Base-by-base conservation (phyloP, 2,888 invertebrate species). In the Clepsis dumicolana region DNA sequence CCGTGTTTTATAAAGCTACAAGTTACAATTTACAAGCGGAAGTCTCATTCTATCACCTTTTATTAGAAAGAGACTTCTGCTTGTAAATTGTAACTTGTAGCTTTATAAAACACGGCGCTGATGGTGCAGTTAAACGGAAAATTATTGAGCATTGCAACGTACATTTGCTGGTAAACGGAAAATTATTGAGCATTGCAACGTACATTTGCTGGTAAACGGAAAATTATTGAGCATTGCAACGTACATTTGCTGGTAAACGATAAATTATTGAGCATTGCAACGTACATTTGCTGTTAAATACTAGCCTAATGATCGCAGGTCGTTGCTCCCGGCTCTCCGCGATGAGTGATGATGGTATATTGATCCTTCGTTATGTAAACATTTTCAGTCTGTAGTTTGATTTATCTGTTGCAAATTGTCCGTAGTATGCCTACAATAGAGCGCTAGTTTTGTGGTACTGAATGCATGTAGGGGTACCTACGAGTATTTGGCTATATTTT, bases 351-450 rank as follows among this genome's bases (percentile, higher is more conserved):
- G 70, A 72, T 68, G 70, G 79, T 77, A 72, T 80, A 75, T 80
- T 82, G 79, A 77, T 78, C 80, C 76, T 78, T 79, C 71, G 70
- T 69, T 75, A 74, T 75, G 71, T 75, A 67, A 76, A 77, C 68
- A 75, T 73, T 70, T 72, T 65, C 50, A 64, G 67, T 67, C 50
- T 50, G 35, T 62, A 50, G 61, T 18, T 64, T 41, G 24, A 59
- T 65, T 64, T 66, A 65, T 70, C 52, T 66, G 32, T 24, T 61
- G 32, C 44, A 27, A 44, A 60, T 44, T 24, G 24, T 24, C 21
- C 5, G 21, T 57, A 38, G 7, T 21, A 24, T 14, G 1, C 29
- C 2, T 56, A 32, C 16, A n/a, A n/a, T 35, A 21, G 12, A 2
- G 10, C 21, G 12, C 3, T 35, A 21, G 10, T 1, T 29, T 10